Base-by-base conservation (phyloP, 1,140 invertebrate species). In the Hypsibius dujardini region DNA sequence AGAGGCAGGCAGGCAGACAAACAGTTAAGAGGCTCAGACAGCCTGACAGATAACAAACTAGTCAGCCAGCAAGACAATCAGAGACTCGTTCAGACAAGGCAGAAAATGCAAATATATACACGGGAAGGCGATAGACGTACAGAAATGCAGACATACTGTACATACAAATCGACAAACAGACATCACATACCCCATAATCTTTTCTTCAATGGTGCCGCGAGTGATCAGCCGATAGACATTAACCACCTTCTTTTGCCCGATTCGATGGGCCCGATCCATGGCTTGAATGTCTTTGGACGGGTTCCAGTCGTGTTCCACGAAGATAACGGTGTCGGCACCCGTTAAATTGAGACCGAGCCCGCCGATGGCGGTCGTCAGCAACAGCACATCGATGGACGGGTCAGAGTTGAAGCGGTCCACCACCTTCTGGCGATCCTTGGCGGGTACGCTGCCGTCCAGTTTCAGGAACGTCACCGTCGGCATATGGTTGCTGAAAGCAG, bases 281-380 rank as follows among this genome's bases (percentile, higher is more conserved):
- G 95, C 95, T 78, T 97, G 93, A 60, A 97, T 80, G 82, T 98
- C 95, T 80, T 93, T 94, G 90, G 96, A 97, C 0, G 95, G 96
- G 82, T 98, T 99, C 95, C 95, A 99, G 80, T 99, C 96, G 80
- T 99, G 95, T 79, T 99, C 96, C 28, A 98, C 90, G 83, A 99
- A 98, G 75, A 99, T 97, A 12, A 99, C 95, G 0, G 95, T 98
- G 79, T 99, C 95, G 2, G 96, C 96, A 2, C 95, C 95, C 0
- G 95, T 98, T 60, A 99, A 81, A 82, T 98, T 99, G 1, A 99
- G 79, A 47, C 96, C 96, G 2, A 99, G 83, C 1, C 96, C 96
- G 72, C 95, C 95, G 71, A 98, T 90, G 82, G 93, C 90, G 1
- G 95, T 99, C 0, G 95, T 98, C 28, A 98, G 80, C 1, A 98